phyloP scores from a whole-genome alignment of 1,140 invertebrate species.

The Onthophagus taurus region DNA sequence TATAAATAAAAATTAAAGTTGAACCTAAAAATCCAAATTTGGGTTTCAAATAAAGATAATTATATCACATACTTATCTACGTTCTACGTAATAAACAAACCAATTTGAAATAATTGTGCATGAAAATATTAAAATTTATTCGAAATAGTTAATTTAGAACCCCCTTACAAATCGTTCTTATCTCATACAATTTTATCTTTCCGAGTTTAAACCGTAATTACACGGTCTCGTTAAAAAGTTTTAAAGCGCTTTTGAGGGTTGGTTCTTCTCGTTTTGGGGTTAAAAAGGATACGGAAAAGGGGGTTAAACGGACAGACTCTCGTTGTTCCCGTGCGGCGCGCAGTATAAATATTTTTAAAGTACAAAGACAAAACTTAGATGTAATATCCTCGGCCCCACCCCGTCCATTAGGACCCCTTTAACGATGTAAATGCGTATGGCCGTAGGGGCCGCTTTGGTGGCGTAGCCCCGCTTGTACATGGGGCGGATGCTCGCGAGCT shows the following conservation, averaged over 20 bases:
- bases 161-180: too few relatives aligned
- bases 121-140: too few relatives aligned
- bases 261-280: background rate
- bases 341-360: conserved; percentile 33
- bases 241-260: background rate
- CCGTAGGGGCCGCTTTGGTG: conserved; percentile 16
- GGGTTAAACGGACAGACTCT: background rate
- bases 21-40: too few relatives aligned
- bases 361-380: conserved; percentile 35
- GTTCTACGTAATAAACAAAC: too few relatives aligned
- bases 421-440: conserved; percentile 31
- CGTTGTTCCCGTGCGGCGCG: background rate
- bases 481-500: conserved; percentile 20
- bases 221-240: background rate
- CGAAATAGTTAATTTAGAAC: too few relatives aligned
- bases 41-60: too few relatives aligned
- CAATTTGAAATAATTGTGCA: too few relatives aligned
- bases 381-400: conserved; percentile 27
- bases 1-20: too few relatives aligned
- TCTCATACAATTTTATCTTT: too few relatives aligned
- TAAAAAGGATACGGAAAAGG: background rate
- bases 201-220: too few relatives aligned
- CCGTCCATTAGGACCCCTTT: conserved; percentile 27
- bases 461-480: conserved; percentile 17
- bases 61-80: too few relatives aligned